Base-by-base conservation (phyloP, 2,888 invertebrate species). In the Elegia similella region DNA sequence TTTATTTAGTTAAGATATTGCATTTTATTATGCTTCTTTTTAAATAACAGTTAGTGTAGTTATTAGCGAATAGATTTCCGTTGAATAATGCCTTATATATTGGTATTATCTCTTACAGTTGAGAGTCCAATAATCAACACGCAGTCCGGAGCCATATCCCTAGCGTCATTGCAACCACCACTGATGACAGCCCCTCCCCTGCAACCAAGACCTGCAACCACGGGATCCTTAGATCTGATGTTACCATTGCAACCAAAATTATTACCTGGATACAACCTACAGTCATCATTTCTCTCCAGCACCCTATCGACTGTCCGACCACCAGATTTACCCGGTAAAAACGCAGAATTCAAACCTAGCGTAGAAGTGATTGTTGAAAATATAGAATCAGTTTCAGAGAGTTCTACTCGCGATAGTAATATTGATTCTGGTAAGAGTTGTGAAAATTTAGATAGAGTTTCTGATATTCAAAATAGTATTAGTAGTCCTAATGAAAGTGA, bases 231-330 rank as follows among this genome's bases (percentile, higher is more conserved):
- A 75, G 94, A 94, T 73, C 93, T 94, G 65, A 93, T 95, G 84
- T 90, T 95, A 73, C 95, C 95, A 59, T 83, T 95, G 58, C 95
- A 95, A 92, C 95, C 95, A 61, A 94, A 94, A 73, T 85, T 95
- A 64, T 86, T 95, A 67, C 93, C 93, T 47, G 92, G 91, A 34
- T 93, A 93, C 78, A 91, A 92, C 73, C 81, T 89, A 0, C 91
- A 92, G 60, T 80, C 90, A 12, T 86, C 88, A 58, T 91, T 84
- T 71, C 75, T 88, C 42, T 86, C 93, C 62, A 93, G 89, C 68
- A 92, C 92, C 59, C 78, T 92, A 0, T 93, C 93, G 1, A 91
- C 91, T 29, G 90, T 91, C 15, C 68, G 91, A 70, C 88, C 90
- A 60, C 92, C 87, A 60, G 90, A 85, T 60, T 60, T 86, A 62